A percentile compares a stretch with the other conserved stretches of the same genome.
phyloP scores from a whole-genome alignment of 1,140 invertebrate species.

The Apis mellifera region Amel_HAv3.1 CM009942.2:9511001-9511500 shows the following conservation, averaged over 20 bases:
- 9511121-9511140: conserved; percentile 7
- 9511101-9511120: conserved; percentile 16
- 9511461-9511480: neutral
- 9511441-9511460: neutral
- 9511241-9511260: conserved; percentile 19
- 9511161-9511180: conserved; percentile 58
- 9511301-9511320: neutral
- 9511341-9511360: neutral
- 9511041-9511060: neutral
- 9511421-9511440: neutral
- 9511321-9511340: neutral
- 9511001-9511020: too few relatives aligned
- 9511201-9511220: conserved; percentile 26
- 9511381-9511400: neutral
- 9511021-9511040: neutral
- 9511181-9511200: conserved; percentile 24
- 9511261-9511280: conserved; percentile 24
- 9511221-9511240: conserved; percentile 20
- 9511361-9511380: neutral
- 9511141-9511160: conserved; percentile 43
- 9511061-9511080: neutral
- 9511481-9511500: neutral
- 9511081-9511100: conserved; percentile 5
- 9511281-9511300: neutral
- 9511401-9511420: neutral